Base-by-base conservation (phyloP, 2,113 vertebrate species). In the Festucalex cinctus region DNA sequence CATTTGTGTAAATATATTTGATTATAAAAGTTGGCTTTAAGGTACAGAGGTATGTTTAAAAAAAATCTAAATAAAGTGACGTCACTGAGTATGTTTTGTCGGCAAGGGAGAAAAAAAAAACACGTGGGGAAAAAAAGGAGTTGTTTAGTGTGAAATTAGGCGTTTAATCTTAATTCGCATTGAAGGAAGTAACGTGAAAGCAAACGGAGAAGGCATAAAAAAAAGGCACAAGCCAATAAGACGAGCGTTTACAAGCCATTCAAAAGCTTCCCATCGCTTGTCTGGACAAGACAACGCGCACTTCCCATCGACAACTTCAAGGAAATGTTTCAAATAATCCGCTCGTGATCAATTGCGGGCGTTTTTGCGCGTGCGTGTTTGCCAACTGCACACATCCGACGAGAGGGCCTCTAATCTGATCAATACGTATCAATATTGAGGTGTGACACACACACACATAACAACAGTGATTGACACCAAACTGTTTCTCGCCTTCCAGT, bases 401-500 rank as follows among this genome's bases (percentile, higher is more conserved):
- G 83, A 81, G 86, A 75, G 82, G 74, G 59, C 81, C 74, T 77
- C 76, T 78, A 78, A 81, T 72, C 71, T 89, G 82, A 86, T 88
- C 89, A 86, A 86, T 89, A 84, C 39, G n/a, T 84, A 87, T 87
- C 86, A 86, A 88, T 88, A 82, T 61, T 85, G 77, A 87, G 84
- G 85, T 90, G 89, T 88, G 84, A 86, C 83, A 85, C 73, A 87
- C n/a, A n/a, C n/a, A n/a, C n/a, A n/a, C n/a, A n/a, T n/a, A n/a
- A n/a, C n/a, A n/a, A n/a, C 82, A 88, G 76, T 90, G 88, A 90
- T 89, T 91, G 88, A 90, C 88, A 82, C 79, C 70, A 84, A 87
- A 86, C 81, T 91, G 82, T 92, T 92, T 91, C 85, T 92, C 90
- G 88, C 86, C 88, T 83, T 57, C 87, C 91, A 91, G 91, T 91